Evolutionary conservation across 2,113 vertebrate genomes (phyloP).

Genomic region (Euleptes europaea): DNA sequence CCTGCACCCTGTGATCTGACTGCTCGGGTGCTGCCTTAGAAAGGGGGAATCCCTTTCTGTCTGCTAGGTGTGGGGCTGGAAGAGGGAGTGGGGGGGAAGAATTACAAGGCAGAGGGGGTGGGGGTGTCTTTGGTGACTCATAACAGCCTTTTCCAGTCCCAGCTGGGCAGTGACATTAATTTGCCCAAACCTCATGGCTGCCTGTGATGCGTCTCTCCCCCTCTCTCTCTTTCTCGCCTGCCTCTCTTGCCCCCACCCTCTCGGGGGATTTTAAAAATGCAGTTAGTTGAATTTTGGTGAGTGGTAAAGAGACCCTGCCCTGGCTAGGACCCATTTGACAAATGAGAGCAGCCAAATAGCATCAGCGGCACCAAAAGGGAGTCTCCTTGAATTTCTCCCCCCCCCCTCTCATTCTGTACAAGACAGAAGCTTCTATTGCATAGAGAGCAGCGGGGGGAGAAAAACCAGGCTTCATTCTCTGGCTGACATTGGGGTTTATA

Average conservation of each 20-base stretch:
- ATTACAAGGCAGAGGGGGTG: background rate
- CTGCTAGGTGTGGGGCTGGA: slow-evolving; percentile 46
- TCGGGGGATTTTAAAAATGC: slow-evolving; percentile 79
- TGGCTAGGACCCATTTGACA: slow-evolving; percentile 81
- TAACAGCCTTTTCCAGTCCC: slow-evolving; percentile 66
- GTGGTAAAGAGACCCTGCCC: slow-evolving; percentile 78
- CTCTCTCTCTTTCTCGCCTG: slow-evolving; percentile 53
- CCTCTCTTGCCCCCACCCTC: slow-evolving; percentile 63
- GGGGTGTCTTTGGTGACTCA: slow-evolving; percentile 51
- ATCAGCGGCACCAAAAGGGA: slow-evolving; percentile 73
- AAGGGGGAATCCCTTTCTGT: slow-evolving; percentile 61
- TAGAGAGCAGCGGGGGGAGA: slow-evolving; percentile 55
- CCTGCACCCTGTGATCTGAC: background rate
- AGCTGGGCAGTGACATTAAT: slow-evolving; percentile 75
- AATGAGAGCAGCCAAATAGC: slow-evolving; percentile 80
- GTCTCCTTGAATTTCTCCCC: slow-evolving; percentile 69
- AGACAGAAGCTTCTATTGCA: slow-evolving; percentile 72
- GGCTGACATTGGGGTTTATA: slow-evolving; percentile 75
- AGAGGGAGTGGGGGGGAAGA: too few relatives aligned
- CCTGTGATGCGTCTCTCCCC: slow-evolving; percentile 65
- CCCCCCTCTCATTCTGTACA: slow-evolving; percentile 7
- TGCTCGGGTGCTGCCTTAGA: background rate
- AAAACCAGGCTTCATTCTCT: slow-evolving; percentile 57
- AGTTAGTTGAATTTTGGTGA: slow-evolving; percentile 83
- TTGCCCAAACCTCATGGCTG: slow-evolving; percentile 70